Conservation (phyloP, 2,797 vertebrate species). For the Chloroceryle inda region DNA sequence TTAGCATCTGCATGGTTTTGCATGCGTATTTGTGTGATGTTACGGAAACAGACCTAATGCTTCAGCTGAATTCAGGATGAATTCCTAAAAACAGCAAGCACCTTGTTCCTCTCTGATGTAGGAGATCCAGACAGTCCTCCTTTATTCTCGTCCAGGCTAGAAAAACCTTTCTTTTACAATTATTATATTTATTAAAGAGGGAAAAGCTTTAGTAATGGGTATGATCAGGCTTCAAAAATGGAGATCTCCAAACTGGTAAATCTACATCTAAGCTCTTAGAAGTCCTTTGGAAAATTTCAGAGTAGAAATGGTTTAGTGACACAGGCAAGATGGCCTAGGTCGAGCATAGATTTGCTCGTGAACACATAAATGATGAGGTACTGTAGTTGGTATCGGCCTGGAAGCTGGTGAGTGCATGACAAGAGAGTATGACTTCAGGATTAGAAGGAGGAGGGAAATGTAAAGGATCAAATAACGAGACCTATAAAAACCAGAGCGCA, state of each 20-base stretch:
- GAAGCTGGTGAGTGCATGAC: background rate
- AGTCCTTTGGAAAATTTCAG: background rate
- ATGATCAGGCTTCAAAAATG: background rate
- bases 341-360: background rate
- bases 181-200: background rate
- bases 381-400: background rate
- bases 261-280: background rate
- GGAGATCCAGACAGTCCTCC: accelerated
- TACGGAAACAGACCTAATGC: background rate
- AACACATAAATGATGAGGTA: background rate
- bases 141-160: background rate
- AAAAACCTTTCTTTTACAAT: background rate
- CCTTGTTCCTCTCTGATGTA: background rate
- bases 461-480: background rate
- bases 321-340: background rate
- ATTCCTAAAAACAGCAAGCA: background rate
- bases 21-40: background rate
- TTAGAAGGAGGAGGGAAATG: background rate
- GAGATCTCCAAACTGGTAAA: background rate
- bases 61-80: background rate
- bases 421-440: background rate
- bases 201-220: background rate
- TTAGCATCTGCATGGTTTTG: background rate
- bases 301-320: background rate
- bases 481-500: background rate